Percentiles rank a stretch among this genome's conserved stretches.
Evolutionary conservation across 2,797 vertebrate species (phyloP).

Genomic region (Crenuchus spilurus): DNA sequence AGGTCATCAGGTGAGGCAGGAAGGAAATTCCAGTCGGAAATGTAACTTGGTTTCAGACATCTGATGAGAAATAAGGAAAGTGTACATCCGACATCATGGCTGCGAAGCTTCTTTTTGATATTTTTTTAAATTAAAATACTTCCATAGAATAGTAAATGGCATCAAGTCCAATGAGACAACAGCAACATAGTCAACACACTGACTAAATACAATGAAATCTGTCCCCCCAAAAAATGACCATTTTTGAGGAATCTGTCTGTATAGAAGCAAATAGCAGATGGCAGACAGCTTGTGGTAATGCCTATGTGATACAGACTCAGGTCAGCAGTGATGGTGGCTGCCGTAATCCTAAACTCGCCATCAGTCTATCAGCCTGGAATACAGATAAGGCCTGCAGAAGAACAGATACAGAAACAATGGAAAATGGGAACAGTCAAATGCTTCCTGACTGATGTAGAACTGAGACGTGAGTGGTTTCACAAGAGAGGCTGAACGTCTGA

Average conservation of each 20-base stretch:
- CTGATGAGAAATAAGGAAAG: neutral
- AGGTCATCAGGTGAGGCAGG: constrained; percentile 68
- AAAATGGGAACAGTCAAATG: constrained; percentile 74
- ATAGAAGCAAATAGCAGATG: constrained; percentile 59
- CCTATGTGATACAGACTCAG: constrained; percentile 64
- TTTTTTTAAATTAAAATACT: neutral
- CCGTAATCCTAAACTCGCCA: constrained; percentile 77
- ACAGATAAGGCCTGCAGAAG: constrained; percentile 74
- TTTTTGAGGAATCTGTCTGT: constrained; percentile 39
- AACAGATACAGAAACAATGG: constrained; percentile 73
- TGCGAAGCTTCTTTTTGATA: neutral
- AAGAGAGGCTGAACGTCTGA: constrained; percentile 7
- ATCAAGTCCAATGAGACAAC: neutral
- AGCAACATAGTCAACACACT: neutral
- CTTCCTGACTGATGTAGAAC: constrained; percentile 65
- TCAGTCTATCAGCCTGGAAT: constrained; percentile 73
- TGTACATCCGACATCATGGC: neutral
- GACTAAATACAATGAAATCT: neutral
- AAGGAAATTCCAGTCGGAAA: constrained; percentile 62
- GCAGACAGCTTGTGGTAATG: constrained; percentile 45
- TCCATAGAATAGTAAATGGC: neutral
- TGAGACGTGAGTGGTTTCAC: constrained; percentile 55
- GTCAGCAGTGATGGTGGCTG: constrained; percentile 66
- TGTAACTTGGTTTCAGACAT: neutral
- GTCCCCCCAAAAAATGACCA: constrained; percentile 42